Conservation (phyloP, 1,140 invertebrate species). For the Battus philenor region DNA sequence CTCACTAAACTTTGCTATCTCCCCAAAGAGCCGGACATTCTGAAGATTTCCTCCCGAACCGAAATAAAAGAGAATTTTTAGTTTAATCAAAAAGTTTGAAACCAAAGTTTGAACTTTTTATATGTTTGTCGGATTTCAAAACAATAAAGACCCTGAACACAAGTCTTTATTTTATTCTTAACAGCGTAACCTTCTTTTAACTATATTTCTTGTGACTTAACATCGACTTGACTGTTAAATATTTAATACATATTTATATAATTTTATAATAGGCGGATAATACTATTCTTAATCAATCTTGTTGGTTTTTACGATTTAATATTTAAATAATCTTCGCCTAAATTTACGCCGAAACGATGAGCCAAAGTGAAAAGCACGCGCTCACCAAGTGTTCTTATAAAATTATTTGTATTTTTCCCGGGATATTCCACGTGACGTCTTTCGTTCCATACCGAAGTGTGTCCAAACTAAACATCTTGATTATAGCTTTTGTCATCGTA, state of each 20-base stretch:
- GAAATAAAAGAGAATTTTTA: too few relatives aligned
- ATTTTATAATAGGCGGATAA: neutral
- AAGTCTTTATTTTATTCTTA: too few relatives aligned
- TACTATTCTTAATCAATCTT: neutral
- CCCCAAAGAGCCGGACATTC: too few relatives aligned
- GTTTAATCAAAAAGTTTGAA: too few relatives aligned
- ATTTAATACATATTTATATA: neutral
- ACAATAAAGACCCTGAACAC: too few relatives aligned
- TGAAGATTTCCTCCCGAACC: too few relatives aligned
- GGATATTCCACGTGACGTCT: slow-evolving; percentile 16
- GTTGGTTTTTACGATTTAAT: neutral
- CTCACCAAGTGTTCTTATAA: neutral
- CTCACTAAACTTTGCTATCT: too few relatives aligned
- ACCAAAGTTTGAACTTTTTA: too few relatives aligned
- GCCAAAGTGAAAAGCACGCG: slow-evolving; percentile 3
- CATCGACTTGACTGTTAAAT: neutral
- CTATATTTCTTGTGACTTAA: neutral
- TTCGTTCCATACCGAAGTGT: neutral
- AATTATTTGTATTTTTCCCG: slow-evolving; percentile 13
- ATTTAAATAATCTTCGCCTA: neutral
- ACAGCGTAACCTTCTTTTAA: neutral
- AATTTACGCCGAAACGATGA: neutral
- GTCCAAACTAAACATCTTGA: slow-evolving; percentile 13
- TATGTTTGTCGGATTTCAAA: too few relatives aligned
- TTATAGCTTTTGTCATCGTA: slow-evolving; percentile 15